Percentiles rank a stretch among this genome's conserved stretches.
Evolutionary conservation across 2,113 vertebrate genomes (phyloP).

Genomic region (Castor canadensis): DNA sequence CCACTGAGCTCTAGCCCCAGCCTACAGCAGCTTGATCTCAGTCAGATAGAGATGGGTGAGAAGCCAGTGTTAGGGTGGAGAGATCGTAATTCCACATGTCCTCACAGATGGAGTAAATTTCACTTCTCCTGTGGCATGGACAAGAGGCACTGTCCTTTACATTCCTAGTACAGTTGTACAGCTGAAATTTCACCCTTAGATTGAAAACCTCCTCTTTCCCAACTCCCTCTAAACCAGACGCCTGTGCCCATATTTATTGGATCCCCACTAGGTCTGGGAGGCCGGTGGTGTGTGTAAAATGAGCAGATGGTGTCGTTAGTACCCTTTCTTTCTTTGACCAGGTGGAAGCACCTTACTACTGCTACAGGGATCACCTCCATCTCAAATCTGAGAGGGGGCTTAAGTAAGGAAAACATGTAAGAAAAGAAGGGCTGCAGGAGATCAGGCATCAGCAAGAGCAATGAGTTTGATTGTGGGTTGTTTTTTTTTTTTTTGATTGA

Average conservation of each 20-base stretch:
- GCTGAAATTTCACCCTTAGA: constrained; percentile 54
- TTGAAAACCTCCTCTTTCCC: not conserved
- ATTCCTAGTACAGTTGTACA: not conserved
- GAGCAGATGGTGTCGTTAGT: not conserved
- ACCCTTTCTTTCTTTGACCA: not conserved
- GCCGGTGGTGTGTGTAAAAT: accelerated
- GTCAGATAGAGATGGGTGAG: not conserved
- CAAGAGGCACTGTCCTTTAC: not conserved
- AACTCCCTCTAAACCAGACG: not conserved
- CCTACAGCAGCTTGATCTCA: not conserved
- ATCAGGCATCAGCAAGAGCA: constrained; percentile 21
- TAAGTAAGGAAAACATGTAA: accelerated
- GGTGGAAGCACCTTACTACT: not conserved
- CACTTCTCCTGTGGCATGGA: not conserved
- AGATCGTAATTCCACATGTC: not conserved
- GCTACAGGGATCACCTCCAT: not conserved
- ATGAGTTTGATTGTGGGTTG: not conserved
- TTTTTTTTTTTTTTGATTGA: constrained; percentile 68
- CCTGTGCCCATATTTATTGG: accelerated
- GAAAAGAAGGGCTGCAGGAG: not conserved
- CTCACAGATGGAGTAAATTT: not conserved
- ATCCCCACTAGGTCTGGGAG: not conserved
- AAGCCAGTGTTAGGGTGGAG: not conserved
- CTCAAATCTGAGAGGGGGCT: not conserved
- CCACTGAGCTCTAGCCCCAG: not conserved